Evolutionary conservation across 2,113 vertebrate species (phyloP).

Genomic region (Gymnobelideus leadbeateri): DNA sequence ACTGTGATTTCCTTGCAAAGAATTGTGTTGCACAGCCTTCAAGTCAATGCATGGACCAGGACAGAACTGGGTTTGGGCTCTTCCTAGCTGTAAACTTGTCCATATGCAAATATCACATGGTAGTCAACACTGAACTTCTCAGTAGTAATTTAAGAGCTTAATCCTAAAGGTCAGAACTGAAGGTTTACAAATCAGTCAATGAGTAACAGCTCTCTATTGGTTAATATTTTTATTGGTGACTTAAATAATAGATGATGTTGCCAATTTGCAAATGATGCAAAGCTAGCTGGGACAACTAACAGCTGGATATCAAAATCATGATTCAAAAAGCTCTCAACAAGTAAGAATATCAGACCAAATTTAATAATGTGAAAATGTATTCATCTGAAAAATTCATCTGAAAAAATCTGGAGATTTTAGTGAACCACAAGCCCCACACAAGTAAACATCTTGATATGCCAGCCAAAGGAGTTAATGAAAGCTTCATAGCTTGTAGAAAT

Average conservation of each 20-base stretch:
- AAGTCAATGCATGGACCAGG: background rate
- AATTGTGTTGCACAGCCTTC: background rate
- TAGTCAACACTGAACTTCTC: slow-evolving; percentile 40
- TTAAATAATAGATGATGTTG: background rate
- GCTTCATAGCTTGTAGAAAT: background rate
- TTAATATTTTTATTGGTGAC: background rate
- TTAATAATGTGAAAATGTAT: background rate
- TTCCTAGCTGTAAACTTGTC: slow-evolving; percentile 19
- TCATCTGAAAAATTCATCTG: background rate
- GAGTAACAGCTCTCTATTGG: background rate
- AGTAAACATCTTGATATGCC: background rate
- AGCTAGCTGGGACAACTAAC: background rate
- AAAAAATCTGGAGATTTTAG: background rate
- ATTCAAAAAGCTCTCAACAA: background rate
- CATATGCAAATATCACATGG: slow-evolving; percentile 40
- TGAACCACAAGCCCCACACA: background rate
- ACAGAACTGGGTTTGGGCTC: background rate
- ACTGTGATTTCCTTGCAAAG: background rate
- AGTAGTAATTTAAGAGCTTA: background rate
- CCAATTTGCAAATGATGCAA: background rate
- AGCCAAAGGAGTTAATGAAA: background rate
- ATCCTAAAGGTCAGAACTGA: slow-evolving; percentile 10
- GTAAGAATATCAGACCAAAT: background rate
- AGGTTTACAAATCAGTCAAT: slow-evolving; percentile 27
- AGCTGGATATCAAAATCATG: background rate